Conservation (phyloP, 2,797 vertebrate genomes). For the Chelon labrosus region DNA sequence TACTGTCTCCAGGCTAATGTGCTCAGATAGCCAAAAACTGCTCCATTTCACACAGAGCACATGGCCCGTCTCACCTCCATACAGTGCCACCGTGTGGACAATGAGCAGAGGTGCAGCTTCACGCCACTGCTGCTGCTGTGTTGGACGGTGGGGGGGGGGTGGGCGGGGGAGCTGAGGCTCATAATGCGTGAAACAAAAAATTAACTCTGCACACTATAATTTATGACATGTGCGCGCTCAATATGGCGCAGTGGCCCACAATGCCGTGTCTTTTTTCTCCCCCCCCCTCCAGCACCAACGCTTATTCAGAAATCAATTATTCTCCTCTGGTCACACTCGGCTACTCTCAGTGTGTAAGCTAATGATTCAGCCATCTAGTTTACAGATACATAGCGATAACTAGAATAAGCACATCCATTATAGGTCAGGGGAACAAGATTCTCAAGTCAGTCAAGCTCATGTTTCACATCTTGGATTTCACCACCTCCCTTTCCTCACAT, state of each 20-base stretch:
- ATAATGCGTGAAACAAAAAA: slow-evolving; percentile 36
- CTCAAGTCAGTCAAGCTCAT: slow-evolving; percentile 34
- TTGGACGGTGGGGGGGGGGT: slow-evolving; percentile 12
- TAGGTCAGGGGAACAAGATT: slow-evolving; percentile 55
- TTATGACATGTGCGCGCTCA: slow-evolving; percentile 41
- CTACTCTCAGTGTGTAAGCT: slow-evolving; percentile 64
- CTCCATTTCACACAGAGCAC: slow-evolving; percentile 71
- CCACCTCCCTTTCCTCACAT: slow-evolving; percentile 9
- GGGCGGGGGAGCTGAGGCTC: slow-evolving; percentile 10
- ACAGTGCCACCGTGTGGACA: slow-evolving; percentile 84
- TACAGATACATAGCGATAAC: slow-evolving; percentile 65
- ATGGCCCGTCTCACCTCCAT: slow-evolving; percentile 73
- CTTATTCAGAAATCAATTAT: slow-evolving; percentile 76
- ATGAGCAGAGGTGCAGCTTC: slow-evolving; percentile 57
- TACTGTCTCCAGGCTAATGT: slow-evolving; percentile 70
- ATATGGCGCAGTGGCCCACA: slow-evolving; percentile 43
- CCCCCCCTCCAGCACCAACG: slow-evolving; percentile 3
- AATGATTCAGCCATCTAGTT: slow-evolving; percentile 72
- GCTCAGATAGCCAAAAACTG: slow-evolving; percentile 71
- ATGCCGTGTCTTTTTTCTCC: slow-evolving; percentile 18
- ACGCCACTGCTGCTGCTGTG: slow-evolving; percentile 31
- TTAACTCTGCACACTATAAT: slow-evolving; percentile 37
- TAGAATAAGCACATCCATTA: slow-evolving; percentile 57
- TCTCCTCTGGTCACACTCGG: slow-evolving; percentile 62
- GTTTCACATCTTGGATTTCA: slow-evolving; percentile 41